A percentile compares a stretch with the other conserved stretches of the same genome.
Evolutionary conservation across 92 coral and sea anemone genomes (phyloP).

Genomic region (Bergia sp.): DNA sequence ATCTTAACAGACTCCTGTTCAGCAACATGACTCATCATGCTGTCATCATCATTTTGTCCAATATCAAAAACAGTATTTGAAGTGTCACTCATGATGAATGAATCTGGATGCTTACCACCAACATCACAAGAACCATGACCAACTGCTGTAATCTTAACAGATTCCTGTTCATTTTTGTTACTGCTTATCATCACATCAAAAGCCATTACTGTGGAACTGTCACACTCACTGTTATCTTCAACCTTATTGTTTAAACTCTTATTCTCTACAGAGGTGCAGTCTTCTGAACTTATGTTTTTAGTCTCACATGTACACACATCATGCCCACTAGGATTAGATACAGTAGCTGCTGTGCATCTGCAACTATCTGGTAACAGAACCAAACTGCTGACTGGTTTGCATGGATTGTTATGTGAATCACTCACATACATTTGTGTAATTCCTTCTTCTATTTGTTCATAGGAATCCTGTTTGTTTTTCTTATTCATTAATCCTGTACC

Average conservation of each 20-base stretch:
- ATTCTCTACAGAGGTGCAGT: not conserved
- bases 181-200: not conserved
- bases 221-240: not conserved
- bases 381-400: not conserved
- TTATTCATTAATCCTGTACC: not conserved
- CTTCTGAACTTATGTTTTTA: not conserved
- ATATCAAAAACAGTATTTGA: no score
- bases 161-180: not conserved
- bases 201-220: not conserved
- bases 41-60: no score
- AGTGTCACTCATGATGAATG: not conserved
- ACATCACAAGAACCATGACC: not conserved
- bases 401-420: not conserved
- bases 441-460: not conserved
- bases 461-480: not conserved
- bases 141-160: not conserved
- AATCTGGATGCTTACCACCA: not conserved
- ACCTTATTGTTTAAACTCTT: not conserved
- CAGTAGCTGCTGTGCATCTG: not conserved
- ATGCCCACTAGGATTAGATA: not conserved
- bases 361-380: not conserved
- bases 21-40: not conserved
- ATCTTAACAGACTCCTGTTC: not conserved
- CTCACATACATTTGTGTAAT: not conserved
- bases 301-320: not conserved